Conservation (phyloP, 1,140 invertebrate species). For the Pristionchus pacificus region DNA sequence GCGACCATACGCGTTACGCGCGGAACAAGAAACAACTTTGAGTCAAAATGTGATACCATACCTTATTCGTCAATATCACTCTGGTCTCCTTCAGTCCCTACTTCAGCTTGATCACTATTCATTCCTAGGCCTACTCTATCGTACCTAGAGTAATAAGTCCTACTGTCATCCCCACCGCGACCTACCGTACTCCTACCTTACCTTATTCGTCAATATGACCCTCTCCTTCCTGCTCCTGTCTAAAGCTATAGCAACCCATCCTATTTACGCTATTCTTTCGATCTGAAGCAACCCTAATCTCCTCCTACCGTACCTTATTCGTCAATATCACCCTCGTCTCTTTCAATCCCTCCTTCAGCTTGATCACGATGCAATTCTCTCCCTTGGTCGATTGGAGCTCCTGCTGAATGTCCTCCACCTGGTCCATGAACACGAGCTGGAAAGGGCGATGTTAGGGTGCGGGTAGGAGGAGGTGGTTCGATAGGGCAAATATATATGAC, state of each 20-base stretch:
- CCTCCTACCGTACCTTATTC: constrained; percentile 72
- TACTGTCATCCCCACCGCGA: background rate
- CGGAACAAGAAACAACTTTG: no score
- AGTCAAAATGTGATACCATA: constrained; percentile 62
- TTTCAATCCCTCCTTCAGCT: constrained; percentile 69
- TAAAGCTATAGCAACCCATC: background rate
- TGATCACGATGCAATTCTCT: constrained; percentile 86
- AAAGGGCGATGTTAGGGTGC: constrained; percentile 19
- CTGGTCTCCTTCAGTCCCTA: constrained; percentile 70
- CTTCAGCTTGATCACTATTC: background rate
- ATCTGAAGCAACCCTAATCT: background rate
- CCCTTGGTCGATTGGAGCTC: constrained; percentile 82
- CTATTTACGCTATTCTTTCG: no score
- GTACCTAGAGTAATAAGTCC: background rate
- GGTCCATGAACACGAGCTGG: constrained; percentile 83
- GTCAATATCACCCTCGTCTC: constrained; percentile 81
- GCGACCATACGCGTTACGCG: no score
- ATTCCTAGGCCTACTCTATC: background rate
- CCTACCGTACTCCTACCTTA: background rate
- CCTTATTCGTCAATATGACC: background rate
- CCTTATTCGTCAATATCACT: constrained; percentile 85
- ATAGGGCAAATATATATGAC: background rate
- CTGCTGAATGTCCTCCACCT: constrained; percentile 79
- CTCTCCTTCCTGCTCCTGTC: background rate
- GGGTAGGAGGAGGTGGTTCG: background rate